phyloP scores from a whole-genome alignment of 1,140 invertebrate genomes.

The Zaprionus camerounensis region DNA sequence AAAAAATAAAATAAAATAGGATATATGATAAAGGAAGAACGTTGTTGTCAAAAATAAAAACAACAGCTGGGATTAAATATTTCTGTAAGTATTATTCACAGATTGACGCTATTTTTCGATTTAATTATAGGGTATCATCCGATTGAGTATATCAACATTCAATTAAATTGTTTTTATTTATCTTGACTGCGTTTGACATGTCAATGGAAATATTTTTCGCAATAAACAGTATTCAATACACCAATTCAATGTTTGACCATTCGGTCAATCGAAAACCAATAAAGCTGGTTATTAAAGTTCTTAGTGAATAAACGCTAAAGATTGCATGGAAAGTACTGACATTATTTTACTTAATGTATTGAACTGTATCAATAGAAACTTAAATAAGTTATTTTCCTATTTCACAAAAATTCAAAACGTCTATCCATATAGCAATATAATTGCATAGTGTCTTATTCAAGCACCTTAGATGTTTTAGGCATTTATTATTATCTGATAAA shows the following conservation, averaged over 20 bases:
- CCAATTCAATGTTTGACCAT: neutral
- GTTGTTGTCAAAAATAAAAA: no score
- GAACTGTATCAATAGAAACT: no score
- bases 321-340: neutral
- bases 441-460: neutral
- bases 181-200: neutral
- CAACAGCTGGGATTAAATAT: no score
- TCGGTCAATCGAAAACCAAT: neutral
- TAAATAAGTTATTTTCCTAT: no score
- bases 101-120: neutral
- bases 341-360: neutral
- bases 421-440: neutral
- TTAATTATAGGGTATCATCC: neutral
- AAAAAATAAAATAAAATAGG: no score
- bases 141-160: neutral
- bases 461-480: neutral
- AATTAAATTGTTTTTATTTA: neutral
- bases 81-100: no score
- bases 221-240: neutral
- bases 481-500: conserved; percentile 4
- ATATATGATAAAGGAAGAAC: no score
- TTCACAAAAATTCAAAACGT: no score
- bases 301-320: neutral
- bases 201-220: neutral
- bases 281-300: neutral